Evolutionary conservation across 2,113 vertebrate genomes (phyloP).

Genomic region (Salvator merianae): DNA sequence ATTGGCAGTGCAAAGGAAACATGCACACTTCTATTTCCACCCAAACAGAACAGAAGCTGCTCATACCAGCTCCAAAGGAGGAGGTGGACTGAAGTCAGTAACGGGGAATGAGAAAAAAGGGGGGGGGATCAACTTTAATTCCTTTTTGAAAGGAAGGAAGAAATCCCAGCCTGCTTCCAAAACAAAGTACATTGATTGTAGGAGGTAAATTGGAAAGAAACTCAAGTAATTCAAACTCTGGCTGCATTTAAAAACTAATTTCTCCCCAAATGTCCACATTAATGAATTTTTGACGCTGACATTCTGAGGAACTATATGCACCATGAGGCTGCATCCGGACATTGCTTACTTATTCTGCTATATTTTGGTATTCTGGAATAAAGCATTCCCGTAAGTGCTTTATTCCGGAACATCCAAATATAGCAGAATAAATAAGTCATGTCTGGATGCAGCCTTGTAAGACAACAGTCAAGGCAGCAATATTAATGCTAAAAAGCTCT

Average conservation of each 20-base stretch:
- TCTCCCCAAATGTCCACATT: constrained; percentile 34
- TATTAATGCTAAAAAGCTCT: constrained; percentile 18
- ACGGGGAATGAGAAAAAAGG: background rate
- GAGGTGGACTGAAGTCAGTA: constrained; percentile 22
- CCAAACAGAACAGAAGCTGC: constrained; percentile 70
- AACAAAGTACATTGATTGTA: constrained; percentile 68
- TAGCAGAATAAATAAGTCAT: too few species aligned
- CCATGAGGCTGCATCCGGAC: too few species aligned
- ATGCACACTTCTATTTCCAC: constrained; percentile 61
- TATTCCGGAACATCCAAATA: too few species aligned
- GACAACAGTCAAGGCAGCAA: constrained; percentile 10
- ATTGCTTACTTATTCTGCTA: too few species aligned
- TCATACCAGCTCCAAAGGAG: constrained; percentile 50
- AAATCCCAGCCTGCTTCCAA: constrained; percentile 61
- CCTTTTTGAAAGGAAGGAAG: constrained; percentile 30
- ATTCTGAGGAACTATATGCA: constrained; percentile 22
- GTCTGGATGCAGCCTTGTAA: too few species aligned
- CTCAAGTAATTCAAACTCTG: constrained; percentile 67
- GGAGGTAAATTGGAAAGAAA: constrained; percentile 68
- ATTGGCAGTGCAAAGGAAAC: constrained; percentile 65
- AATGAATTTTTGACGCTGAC: constrained; percentile 40
- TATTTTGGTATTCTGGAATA: too few species aligned
- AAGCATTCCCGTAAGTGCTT: too few species aligned
- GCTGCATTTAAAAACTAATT: constrained; percentile 60
- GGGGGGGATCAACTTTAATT: constrained; percentile 12